Conservation (phyloP, 2,797 vertebrate species). For the Coranthus polyacanthus region DNA sequence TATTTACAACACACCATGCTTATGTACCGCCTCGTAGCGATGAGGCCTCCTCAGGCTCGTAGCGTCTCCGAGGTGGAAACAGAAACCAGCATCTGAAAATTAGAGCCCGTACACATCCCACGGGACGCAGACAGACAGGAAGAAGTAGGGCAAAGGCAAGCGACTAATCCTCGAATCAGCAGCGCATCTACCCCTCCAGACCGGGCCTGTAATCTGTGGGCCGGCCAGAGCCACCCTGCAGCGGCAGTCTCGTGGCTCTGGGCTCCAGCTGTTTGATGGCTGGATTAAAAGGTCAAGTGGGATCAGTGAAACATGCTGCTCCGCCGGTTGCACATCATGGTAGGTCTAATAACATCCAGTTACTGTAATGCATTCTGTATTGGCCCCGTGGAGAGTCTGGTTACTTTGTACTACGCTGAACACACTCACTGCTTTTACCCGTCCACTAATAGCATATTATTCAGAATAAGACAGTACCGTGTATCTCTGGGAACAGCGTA, state of each 20-base stretch:
- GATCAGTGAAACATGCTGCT: slow-evolving; percentile 37
- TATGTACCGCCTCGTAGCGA: background rate
- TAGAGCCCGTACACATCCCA: slow-evolving; percentile 5
- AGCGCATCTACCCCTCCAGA: slow-evolving; percentile 13
- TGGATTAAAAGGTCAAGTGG: slow-evolving; percentile 56
- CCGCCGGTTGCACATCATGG: slow-evolving; percentile 31
- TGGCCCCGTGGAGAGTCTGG: background rate
- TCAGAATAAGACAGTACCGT: too few species aligned
- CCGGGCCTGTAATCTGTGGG: slow-evolving; percentile 35
- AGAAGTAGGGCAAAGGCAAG: slow-evolving; percentile 57
- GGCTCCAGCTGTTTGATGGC: slow-evolving; percentile 56
- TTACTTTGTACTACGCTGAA: slow-evolving; percentile 16
- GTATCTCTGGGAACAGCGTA: too few species aligned
- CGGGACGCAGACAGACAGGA: slow-evolving; percentile 6
- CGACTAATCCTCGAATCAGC: slow-evolving; percentile 39
- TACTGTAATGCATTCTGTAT: slow-evolving; percentile 21
- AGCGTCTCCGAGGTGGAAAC: slow-evolving; percentile 6
- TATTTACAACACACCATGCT: slow-evolving; percentile 1
- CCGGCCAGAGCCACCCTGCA: background rate
- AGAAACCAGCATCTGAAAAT: slow-evolving; percentile 20
- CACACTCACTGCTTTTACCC: too few species aligned
- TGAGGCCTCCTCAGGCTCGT: background rate
- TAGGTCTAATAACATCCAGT: slow-evolving; percentile 29
- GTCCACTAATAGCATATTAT: too few species aligned
- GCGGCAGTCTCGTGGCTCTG: slow-evolving; percentile 15